A percentile compares a stretch with the other conserved stretches of the same genome.
Conservation (phyloP, 2,888 invertebrate species). For the Sphaerophoria rueppellii region DNA sequence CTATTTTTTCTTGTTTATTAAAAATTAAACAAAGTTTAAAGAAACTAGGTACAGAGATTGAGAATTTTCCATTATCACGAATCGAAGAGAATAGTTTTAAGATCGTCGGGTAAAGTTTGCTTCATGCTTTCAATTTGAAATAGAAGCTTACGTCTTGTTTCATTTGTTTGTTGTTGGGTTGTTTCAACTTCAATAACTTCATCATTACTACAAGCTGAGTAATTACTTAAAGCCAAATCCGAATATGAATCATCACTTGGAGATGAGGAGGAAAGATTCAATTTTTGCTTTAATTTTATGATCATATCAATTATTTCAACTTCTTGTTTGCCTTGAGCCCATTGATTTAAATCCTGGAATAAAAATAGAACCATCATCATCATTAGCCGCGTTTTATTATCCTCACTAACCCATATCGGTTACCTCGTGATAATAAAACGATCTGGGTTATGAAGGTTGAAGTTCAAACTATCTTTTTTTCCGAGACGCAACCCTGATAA, state of each 20-base stretch:
- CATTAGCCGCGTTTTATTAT: too few relatives aligned
- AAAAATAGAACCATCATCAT: too few relatives aligned
- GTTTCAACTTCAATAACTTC: slow-evolving; percentile 11
- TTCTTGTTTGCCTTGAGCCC: slow-evolving; percentile 96
- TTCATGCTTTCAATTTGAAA: slow-evolving; percentile 91
- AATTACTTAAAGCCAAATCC: neutral
- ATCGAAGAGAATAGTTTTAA: slow-evolving; percentile 88
- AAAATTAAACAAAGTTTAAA: too few relatives aligned
- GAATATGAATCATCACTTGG: slow-evolving; percentile 76
- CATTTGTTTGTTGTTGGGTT: slow-evolving; percentile 78
- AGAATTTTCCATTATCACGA: slow-evolving; percentile 62
- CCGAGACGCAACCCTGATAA: too few relatives aligned
- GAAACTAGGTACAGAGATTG: too few relatives aligned
- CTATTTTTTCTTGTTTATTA: too few relatives aligned
- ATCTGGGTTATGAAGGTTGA: too few relatives aligned
- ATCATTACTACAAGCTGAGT: neutral
- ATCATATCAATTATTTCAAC: slow-evolving; percentile 99
- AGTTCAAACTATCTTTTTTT: too few relatives aligned
- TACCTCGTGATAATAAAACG: too few relatives aligned
- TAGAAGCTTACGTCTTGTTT: slow-evolving; percentile 86
- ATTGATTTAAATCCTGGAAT: slow-evolving; percentile 91
- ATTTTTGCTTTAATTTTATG: slow-evolving; percentile 93
- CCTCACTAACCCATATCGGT: too few relatives aligned
- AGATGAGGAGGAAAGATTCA: slow-evolving; percentile 85
- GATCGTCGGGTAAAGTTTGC: slow-evolving; percentile 92